Evolutionary conservation across 1,140 invertebrate genomes (phyloP), one percentile per base, ranked within the genome.

Genomic region (Drosophila subobscura): DNA sequence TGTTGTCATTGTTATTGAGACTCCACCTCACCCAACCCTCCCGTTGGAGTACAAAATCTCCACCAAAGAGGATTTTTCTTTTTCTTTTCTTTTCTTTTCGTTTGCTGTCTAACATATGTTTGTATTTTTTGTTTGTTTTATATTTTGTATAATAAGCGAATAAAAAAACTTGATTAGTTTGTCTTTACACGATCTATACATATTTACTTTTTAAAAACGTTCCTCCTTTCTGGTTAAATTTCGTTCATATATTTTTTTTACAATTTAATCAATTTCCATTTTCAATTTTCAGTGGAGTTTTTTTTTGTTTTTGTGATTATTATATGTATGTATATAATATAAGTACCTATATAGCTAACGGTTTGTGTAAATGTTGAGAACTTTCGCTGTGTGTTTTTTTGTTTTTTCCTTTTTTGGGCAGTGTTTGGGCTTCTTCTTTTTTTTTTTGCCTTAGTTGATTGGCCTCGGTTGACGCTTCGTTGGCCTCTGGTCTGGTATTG

Each of bases 111-210:
- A 59, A 75, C 55, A 44, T 55, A 25, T 64, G 40, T 49, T 20
- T 52, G 10, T 37, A 60, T 63, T 55, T 77, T 52, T 53, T 78
- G 72, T 80, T 85, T 84, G 68, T 85, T 63, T 55, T 77, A 49
- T 53, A 74, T 72, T 80, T 85, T 85, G 68, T 85, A 77, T 71
- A 71, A 74, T 84, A 84, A 84, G 80, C 81, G 80, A 84, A 84
- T 84, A 84, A 84, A 84, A 74, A 84, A 84, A 84, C 81, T 84
- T 80, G 80, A 86, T 86, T 86, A 86, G 80, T 70, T 84, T 85
- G 55, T 79, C 61, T 84, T 70, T 86, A 84, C 80, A 85, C 50
- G 61, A 57, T 85, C 80, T 77, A 74, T 85, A 85, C 73, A 86
- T 86, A 77, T 70, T 67, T 63, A 74, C 66, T 73, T 60, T 66